Evolutionary conservation across 2,797 vertebrate species (phyloP).

Genomic region (Microcaecilia unicolor): DNA sequence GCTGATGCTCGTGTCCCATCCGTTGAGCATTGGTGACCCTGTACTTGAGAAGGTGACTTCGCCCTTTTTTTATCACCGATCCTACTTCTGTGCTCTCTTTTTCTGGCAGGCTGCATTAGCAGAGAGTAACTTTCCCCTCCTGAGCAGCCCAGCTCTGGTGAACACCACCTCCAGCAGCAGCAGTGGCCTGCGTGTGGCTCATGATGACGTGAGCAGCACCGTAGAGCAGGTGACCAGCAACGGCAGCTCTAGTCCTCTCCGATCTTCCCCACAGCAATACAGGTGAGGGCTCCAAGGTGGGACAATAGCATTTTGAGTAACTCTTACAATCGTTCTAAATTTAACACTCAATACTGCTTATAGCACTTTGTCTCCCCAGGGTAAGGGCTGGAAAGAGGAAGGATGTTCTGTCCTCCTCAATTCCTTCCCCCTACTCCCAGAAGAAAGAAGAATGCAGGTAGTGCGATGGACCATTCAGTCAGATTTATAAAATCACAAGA

Average conservation of each 20-base stretch:
- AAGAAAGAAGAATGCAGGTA: no score
- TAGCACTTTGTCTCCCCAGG: no score
- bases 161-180: conserved; percentile 78
- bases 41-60: not conserved
- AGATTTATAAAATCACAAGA: no score
- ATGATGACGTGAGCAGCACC: conserved; percentile 90
- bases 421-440: no score
- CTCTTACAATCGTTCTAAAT: no score
- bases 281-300: conserved; percentile 52
- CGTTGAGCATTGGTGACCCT: not conserved
- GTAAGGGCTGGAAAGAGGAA: no score
- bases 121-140: conserved; percentile 88
- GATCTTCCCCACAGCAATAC: conserved; percentile 92
- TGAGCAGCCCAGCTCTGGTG: conserved; percentile 83
- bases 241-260: conserved; percentile 87
- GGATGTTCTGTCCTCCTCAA: no score
- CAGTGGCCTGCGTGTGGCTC: conserved; percentile 87
- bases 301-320: no score
- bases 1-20: not conserved
- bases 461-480: no score
- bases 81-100: not conserved
- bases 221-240: conserved; percentile 96
- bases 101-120: conserved; percentile 77
- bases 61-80: fast-evolving
- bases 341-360: no score